Evolutionary conservation across 2,888 invertebrate genomes (phyloP), one percentile per base, ranked within the genome.

Genomic region (Adelphocoris suturalis): DNA sequence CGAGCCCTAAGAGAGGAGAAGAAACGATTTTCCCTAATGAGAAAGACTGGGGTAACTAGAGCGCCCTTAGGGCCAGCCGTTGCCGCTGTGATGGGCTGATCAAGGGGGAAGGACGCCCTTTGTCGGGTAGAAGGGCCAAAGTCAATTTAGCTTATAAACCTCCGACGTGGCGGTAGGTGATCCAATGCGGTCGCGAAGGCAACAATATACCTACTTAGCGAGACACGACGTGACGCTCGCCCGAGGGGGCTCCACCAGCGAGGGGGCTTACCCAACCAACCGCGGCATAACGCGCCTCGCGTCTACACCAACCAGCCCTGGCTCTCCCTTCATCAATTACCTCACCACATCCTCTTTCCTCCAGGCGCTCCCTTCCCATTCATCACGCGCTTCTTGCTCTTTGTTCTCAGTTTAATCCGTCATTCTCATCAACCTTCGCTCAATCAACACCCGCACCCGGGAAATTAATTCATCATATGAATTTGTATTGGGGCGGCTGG

Each of bases 71-170:
- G 19, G n/a, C n/a, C 13, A 46, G 78, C 78, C 78, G 19, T 46
- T n/a, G 19, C 14, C 47, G 78, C n/a, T 19, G 78, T 46, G 78
- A 78, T 78, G 37, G 78, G 46, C 85, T 85, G 85, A 85, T 85
- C 85, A 85, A 85, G 84, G n/a, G 19, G 57, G 28, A 23, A 61
- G 11, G 57, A 37, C 37, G 37, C 37, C 85, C 57, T 85, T 85
- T 85, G 85, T 85, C 37, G 28, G 46, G 84, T 14, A 28, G 27
- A 55, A 57, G 85, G 27, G 57, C n/a, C 55, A 13, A 37, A 85
- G 85, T 85, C 85, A 85, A 85, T 85, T 85, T 85, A 61, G 85
- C 85, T 85, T 85, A 85, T 85, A 85, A 61, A 61, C 85, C 85
- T 85, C 37, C 57, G 85, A 57, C 61, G 37, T 37, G 78, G 78